Evolutionary conservation across 2,888 invertebrate genomes (phyloP).

Genomic region (Drosophila borealis): DNA sequence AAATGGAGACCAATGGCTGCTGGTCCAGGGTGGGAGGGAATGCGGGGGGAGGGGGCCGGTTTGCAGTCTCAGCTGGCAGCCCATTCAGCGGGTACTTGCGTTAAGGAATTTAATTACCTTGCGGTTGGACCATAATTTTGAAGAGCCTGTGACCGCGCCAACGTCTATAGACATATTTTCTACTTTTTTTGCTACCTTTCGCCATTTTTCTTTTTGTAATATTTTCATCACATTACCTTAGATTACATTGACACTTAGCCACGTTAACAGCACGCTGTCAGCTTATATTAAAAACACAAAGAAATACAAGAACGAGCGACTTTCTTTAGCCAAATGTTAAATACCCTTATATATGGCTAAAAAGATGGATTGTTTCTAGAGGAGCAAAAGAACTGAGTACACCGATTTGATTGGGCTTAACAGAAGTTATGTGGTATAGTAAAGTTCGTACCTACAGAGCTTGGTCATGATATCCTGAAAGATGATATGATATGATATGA

Average conservation of each 20-base stretch:
- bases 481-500: too few species aligned
- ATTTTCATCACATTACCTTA: conserved; percentile 56
- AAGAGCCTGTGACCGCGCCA: conserved; percentile 38
- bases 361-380: too few species aligned
- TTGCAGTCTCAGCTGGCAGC: conserved; percentile 13
- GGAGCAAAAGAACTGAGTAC: too few species aligned
- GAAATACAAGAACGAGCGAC: not conserved
- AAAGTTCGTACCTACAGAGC: too few species aligned
- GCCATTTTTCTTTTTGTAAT: conserved; percentile 18
- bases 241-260: conserved; percentile 59
- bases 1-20: conserved; percentile 26
- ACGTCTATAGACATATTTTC: conserved; percentile 33
- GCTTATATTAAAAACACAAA: conserved; percentile 11
- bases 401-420: too few species aligned
- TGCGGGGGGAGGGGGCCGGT: not conserved
- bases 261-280: conserved; percentile 5
- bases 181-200: conserved; percentile 27
- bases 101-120: conserved; percentile 75
- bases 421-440: too few species aligned
- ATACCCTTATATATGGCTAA: too few species aligned
- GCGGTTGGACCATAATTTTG: conserved; percentile 65
- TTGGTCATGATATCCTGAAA: too few species aligned
- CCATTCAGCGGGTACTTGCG: conserved; percentile 34
- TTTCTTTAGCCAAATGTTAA: too few species aligned
- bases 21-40: not conserved